A percentile compares a stretch with the other conserved stretches of the same genome.
Conservation (phyloP, 2,888 invertebrate genomes). For the Gandaritis pyraliata region DNA sequence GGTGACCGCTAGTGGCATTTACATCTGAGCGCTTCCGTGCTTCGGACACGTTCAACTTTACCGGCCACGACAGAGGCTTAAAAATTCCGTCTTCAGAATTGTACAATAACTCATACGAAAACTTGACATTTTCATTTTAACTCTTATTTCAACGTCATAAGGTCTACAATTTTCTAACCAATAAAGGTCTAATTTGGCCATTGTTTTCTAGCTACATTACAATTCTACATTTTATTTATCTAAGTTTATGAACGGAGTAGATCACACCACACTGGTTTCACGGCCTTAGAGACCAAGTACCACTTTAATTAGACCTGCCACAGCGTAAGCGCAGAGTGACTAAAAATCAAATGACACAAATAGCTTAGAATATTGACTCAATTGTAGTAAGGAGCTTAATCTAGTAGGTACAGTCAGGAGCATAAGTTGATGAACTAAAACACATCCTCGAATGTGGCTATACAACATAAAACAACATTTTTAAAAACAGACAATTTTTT, state of each 20-base stretch:
- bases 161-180: neutral
- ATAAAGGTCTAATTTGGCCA: constrained; percentile 19
- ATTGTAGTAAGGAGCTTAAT: constrained; percentile 27
- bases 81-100: too few species aligned
- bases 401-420: neutral
- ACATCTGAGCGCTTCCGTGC: too few species aligned
- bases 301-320: neutral
- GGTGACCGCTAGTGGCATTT: too few species aligned
- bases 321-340: neutral
- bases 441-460: too few species aligned
- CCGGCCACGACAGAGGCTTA: too few species aligned
- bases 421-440: neutral
- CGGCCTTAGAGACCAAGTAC: constrained; percentile 1
- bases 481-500: too few species aligned
- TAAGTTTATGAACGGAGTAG: neutral
- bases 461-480: too few species aligned
- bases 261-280: constrained; percentile 1
- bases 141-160: constrained; percentile 7
- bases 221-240: neutral
- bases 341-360: constrained; percentile 1
- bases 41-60: too few species aligned
- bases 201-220: neutral
- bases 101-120: too few species aligned
- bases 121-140: neutral
- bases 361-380: constrained; percentile 30